These are phyloP conservation scores for Lymantria dispar DNA, from an alignment of 2,888 invertebrate species.

Conservation along the genomic window DNA sequence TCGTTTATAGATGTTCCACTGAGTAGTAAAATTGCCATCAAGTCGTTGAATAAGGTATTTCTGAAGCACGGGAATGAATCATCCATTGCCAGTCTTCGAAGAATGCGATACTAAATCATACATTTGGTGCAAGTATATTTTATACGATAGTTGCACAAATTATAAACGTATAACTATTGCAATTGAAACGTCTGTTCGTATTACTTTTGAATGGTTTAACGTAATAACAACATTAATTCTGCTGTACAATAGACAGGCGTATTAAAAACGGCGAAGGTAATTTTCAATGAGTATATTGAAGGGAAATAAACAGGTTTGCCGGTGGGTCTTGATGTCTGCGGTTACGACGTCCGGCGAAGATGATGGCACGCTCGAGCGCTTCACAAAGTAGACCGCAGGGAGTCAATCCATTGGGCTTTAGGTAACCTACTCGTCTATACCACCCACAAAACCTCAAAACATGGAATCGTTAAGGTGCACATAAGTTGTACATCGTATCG, in stretches of 20 bases:
- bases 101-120: slow-evolving; percentile 17
- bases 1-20: slow-evolving; percentile 57
- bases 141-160: background rate
- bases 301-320: slow-evolving; percentile 64
- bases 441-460: slow-evolving; percentile 51
- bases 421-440: slow-evolving; percentile 23
- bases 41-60: slow-evolving; percentile 51
- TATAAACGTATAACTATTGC: slow-evolving; percentile 5
- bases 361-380: slow-evolving; percentile 57
- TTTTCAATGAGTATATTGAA: slow-evolving; percentile 34
- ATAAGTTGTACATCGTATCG: slow-evolving; percentile 41
- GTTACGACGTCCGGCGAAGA: slow-evolving; percentile 57
- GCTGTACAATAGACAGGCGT: slow-evolving; percentile 25
- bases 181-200: slow-evolving; percentile 9
- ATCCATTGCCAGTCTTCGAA: slow-evolving; percentile 27
- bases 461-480: slow-evolving; percentile 39
- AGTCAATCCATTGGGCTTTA: slow-evolving; percentile 29
- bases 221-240: slow-evolving; percentile 14
- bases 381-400: slow-evolving; percentile 65
- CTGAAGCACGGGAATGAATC: slow-evolving; percentile 43
- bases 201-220: slow-evolving; percentile 15
- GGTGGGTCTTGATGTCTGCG: slow-evolving; percentile 61
- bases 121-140: slow-evolving; percentile 2
- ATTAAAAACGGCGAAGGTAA: slow-evolving; percentile 27
- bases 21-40: slow-evolving; percentile 60